Evolutionary conservation across 2,113 vertebrate species (phyloP).

Genomic region (Rhabdomys dilectus): DNA sequence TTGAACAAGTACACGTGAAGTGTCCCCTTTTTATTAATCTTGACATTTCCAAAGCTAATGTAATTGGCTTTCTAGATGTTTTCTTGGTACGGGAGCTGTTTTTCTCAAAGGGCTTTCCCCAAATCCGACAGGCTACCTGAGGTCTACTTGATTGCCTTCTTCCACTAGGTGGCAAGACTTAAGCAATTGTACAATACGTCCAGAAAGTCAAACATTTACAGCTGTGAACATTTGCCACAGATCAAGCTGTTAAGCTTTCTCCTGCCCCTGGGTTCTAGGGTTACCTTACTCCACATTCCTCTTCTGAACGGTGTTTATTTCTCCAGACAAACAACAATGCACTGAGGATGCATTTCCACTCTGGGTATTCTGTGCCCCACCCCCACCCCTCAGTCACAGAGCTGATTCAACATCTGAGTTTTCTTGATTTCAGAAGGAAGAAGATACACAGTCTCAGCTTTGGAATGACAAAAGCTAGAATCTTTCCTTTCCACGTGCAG

Average conservation of each 20-base stretch:
- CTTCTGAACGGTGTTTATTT: not conserved
- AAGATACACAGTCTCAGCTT: not conserved
- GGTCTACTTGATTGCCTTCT: not conserved
- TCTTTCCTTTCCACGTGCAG: constrained; percentile 11
- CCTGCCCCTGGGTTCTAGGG: not conserved
- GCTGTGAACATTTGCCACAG: not conserved
- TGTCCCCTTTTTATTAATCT: not conserved
- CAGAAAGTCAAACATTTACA: constrained; percentile 52
- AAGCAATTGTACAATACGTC: constrained; percentile 54
- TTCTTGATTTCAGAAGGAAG: constrained; percentile 47
- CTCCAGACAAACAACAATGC: constrained; percentile 56
- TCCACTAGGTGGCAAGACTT: constrained; percentile 82
- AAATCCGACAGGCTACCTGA: not conserved
- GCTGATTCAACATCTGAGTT: constrained; percentile 58
- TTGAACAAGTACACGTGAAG: constrained; percentile 40
- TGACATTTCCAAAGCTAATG: not conserved
- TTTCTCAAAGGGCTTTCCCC: not conserved
- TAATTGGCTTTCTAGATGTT: not conserved
- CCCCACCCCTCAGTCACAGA: not conserved
- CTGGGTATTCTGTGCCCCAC: not conserved
- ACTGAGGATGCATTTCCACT: constrained; percentile 60
- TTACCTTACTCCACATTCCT: constrained; percentile 56
- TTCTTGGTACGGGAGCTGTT: not conserved
- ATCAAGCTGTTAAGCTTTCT: constrained; percentile 60
- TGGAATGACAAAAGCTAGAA: constrained; percentile 3